A percentile compares a stretch with the other conserved stretches of the same genome.
Evolutionary conservation across 1,140 invertebrate genomes (phyloP).

Genomic region (Trichomalopsis sarcophagae): DNA sequence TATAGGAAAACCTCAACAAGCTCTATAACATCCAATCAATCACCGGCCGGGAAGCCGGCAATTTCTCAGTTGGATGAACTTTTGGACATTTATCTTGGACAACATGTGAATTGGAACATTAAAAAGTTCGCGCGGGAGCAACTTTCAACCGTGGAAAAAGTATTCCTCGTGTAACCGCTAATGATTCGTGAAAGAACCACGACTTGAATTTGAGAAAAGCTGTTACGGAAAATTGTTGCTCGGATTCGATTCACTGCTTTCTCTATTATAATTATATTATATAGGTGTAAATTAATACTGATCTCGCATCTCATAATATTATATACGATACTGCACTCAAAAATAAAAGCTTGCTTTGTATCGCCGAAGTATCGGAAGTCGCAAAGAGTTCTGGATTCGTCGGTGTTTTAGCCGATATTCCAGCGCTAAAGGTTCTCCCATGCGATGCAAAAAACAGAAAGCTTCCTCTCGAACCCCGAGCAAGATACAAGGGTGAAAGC

Average conservation of each 20-base stretch:
- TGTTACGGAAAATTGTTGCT: no score
- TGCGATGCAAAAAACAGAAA: slow-evolving; percentile 15
- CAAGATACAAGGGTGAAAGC: not conserved
- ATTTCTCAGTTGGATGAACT: slow-evolving; percentile 4
- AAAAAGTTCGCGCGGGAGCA: slow-evolving; percentile 8
- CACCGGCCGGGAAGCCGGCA: not conserved
- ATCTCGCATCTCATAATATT: no score
- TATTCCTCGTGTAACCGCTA: slow-evolving; percentile 3
- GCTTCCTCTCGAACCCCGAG: slow-evolving; percentile 10
- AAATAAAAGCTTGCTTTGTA: not conserved
- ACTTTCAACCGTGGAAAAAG: not conserved
- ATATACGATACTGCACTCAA: no score
- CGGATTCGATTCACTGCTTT: no score
- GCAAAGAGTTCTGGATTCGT: no score
- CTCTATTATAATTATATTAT: no score
- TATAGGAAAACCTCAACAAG: not conserved
- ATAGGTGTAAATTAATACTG: no score
- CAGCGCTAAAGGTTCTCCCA: not conserved
- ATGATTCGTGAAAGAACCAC: slow-evolving; percentile 13
- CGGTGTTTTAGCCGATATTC: not conserved
- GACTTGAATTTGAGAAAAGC: not conserved
- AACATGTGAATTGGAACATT: slow-evolving; percentile 35
- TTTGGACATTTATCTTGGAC: slow-evolving; percentile 14
- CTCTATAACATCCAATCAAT: not conserved
- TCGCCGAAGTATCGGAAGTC: not conserved